Conservation (phyloP, 2,888 invertebrate species). For the Melanargia galathea region DNA sequence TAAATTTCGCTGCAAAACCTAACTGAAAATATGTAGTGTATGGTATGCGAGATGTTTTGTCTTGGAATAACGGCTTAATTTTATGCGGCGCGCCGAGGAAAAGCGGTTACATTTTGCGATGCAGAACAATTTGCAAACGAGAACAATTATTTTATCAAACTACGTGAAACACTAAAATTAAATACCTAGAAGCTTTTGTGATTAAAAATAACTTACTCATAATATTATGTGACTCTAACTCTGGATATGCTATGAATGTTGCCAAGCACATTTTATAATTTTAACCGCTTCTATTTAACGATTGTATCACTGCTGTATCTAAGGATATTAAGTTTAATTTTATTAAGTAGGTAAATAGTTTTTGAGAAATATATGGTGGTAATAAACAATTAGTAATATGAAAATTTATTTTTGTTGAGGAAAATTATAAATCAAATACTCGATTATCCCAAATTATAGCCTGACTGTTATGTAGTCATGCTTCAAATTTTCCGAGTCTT, state of each 20-base stretch:
- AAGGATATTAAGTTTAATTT: no score
- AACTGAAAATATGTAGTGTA: conserved; percentile 18
- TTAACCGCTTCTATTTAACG: no score
- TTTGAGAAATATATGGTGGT: no score
- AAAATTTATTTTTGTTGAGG: neutral
- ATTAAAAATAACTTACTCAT: no score
- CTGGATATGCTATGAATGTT: no score
- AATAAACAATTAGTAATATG: no score
- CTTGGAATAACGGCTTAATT: conserved; percentile 15
- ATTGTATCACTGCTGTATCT: no score
- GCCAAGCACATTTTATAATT: no score
- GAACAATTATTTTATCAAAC: neutral
- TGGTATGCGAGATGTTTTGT: conserved; percentile 20
- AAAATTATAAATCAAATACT: neutral
- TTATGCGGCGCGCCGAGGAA: conserved; percentile 1
- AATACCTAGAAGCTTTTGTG: neutral
- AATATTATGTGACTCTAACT: no score
- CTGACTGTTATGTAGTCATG: neutral
- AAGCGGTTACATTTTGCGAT: conserved; percentile 4
- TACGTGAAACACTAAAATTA: neutral
- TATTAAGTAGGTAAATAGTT: no score
- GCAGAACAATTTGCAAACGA: conserved; percentile 3
- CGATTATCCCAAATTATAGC: neutral
- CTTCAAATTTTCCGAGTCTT: neutral
- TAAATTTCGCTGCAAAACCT: conserved; percentile 50